Evolutionary conservation across 2,797 vertebrate species (phyloP), one percentile per base, ranked within the genome.

Genomic region (Phalloptychus januarius): DNA sequence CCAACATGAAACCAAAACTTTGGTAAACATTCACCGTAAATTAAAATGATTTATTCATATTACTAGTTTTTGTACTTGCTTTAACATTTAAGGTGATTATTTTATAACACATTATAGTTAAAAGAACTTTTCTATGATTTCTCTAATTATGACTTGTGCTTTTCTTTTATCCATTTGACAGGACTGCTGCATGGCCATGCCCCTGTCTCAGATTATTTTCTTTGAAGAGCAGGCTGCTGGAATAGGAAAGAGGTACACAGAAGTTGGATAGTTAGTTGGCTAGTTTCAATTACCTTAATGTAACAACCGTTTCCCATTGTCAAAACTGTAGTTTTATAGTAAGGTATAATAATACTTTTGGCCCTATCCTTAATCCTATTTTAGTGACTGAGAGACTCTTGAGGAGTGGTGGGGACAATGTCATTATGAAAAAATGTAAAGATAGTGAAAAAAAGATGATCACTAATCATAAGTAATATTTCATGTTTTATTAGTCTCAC

Each of bases 211-310:
- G 83, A 95, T 99, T 0, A 90, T 99, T 80, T 98, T 97, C 88
- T 97, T 99, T 86, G 98, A 99, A 89, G 98, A 99, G 81, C 97
- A 99, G 86, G 96, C 97, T 75, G 98, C 96, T 69, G 98, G 98
- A 58, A 97, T 99, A 92, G 98, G 98, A 86, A 99, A 99, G 91
- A 99, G 98, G 98, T 98, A 88, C 87, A 71, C 74, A 18, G 0
- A 25, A 61, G 12, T 80, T 28, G 4, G 12, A 58, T 63, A 10
- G 61, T 20, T 63, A 8, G 28, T 7, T 63, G 8, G 58, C 31
- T 33, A 5, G 50, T 52, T 25, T 52, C 50, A 25, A 25, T 52
- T 25, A 10, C 7, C 23, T 52, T 25, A 25, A 7, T 42, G 38
- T 13, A 42, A 69, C 20, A 42, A 69, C 11, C 25, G 6, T 67